Base-by-base conservation (phyloP, 2,888 invertebrate genomes). In the Coremacera marginata region DNA sequence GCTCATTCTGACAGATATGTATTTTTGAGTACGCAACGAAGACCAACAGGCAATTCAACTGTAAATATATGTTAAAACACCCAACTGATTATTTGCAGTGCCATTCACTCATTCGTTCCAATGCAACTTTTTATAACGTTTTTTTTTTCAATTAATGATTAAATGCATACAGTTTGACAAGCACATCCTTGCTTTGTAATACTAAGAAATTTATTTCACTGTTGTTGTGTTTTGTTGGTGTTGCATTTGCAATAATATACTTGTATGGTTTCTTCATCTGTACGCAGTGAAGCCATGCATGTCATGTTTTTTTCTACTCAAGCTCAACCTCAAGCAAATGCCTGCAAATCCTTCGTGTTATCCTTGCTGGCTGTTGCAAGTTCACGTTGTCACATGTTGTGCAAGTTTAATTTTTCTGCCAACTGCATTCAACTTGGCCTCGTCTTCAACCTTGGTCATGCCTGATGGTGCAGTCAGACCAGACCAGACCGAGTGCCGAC, bases 361-460 rank as follows among this genome's bases (percentile, higher is more conserved):
- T 62, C 72, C 72, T 22, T 16, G 55, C 37, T 34, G 19, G 68
- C 68, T 31, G 51, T 31, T 73, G 73, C 65, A 52, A 73, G 65
- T 65, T 52, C 19, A 73, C 63, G 51, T 52, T 51, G 65, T 73
- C 73, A 73, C 73, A 73, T 73, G 73, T 73, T 73, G 51, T 73
- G 73, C 73, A 73, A 73, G 73, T 73, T 73, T 73, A 73, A 73
- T 73, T 73, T 52, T 57, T 60, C 60, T 49, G 71, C 71, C 71
- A 71, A 71, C 57, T 71, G 71, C 57, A 71, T 44, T 31, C 73
- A 51, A 44, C 51, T 62, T 63, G 73, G 73, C 65, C 73, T 63
- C 75, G 68, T 14, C 62, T 70, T 34, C 75, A 78, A 78, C 78
- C 78, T 78, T 78, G 78, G 78, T 71, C 75, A 44, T 65, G 77